A percentile compares a stretch with the other conserved stretches of the same genome.
These are phyloP conservation scores for Cotesia typhae DNA, from an alignment of 1,140 invertebrate species.

Conservation along the genomic window DNA sequence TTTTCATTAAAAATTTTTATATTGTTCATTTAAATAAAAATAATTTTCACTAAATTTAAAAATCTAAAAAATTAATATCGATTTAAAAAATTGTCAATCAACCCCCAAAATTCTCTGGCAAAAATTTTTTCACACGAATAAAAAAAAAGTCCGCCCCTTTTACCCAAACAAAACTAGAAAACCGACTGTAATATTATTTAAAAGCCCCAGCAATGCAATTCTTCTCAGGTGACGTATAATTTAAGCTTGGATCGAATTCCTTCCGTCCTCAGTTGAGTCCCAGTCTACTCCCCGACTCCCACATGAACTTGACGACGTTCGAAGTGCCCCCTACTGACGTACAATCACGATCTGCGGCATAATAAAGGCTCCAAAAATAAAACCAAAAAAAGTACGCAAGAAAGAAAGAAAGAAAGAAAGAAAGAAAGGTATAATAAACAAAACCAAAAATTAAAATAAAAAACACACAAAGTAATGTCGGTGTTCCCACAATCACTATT, in stretches of 20 bases:
- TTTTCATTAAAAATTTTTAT: no score
- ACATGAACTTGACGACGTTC: slow-evolving; percentile 5
- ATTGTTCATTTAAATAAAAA: no score
- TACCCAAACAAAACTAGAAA: no score
- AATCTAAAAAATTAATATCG: no score
- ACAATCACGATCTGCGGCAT: slow-evolving; percentile 22
- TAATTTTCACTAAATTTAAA: no score
- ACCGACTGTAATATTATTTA: neutral
- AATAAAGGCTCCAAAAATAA: slow-evolving; percentile 12
- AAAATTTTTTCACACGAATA: no score
- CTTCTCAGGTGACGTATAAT: slow-evolving; percentile 21
- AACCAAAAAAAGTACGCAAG: neutral
- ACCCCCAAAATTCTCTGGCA: no score
- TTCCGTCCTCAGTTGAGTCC: neutral
- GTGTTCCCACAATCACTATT: slow-evolving; percentile 20
- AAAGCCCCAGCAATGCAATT: slow-evolving; percentile 15
- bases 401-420: neutral
- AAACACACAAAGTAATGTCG: neutral
- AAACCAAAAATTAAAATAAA: neutral
- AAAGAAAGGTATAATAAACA: neutral
- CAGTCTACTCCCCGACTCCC: neutral
- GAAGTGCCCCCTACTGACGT: slow-evolving; percentile 3
- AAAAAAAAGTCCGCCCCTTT: no score
- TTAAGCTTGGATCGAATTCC: slow-evolving; percentile 20
- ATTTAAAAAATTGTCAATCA: no score